Base-by-base conservation (phyloP, 2,888 invertebrate genomes). In the Deilephila elpenor region DNA sequence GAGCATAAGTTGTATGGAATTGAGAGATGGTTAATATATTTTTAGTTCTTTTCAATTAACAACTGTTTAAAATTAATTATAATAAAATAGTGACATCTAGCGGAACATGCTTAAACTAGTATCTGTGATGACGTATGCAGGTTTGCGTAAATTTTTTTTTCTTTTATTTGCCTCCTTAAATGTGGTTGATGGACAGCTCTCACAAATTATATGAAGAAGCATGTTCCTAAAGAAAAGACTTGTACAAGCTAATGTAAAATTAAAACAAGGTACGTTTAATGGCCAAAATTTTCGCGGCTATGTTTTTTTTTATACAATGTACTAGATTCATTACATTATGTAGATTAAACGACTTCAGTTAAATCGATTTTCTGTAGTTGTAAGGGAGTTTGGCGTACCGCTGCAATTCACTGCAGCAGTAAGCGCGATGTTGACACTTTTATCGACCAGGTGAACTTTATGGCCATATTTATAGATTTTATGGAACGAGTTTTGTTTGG, bases 391-490 rank as follows among this genome's bases (percentile, higher is more conserved):
- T 67, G 25, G 25, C 44, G 25, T 51, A 20, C 37, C 44, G 67
- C 25, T 5, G 44, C 67, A 67, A 67, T 67, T 67, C 25, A 67
- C 51, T 17, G 25, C 17, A 44, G 44, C 67, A 67, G 64, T 20
- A 67, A 14, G 51, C 67, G 67, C 17, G 25, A 67, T 25, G 67
- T 67, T 67, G 67, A 51, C 67, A 67, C 67, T 67, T 67, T 67
- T 67, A 67, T 51, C 67, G 67, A 25, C 67, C 67, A 51, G 67
- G 67, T 44, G 17, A 67, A 67, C 51, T 67, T 67, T 67, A 67
- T 44, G 25, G 51, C 51, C 51, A 51, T 67, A 67, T 67, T 67
- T 67, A 67, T 25, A 67, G 51, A 51, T 67, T 67, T 67, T 67
- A 67, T 67, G 51, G 25, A 67, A 67, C 25, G 25, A 67, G 67